Evolutionary conservation across 1,140 invertebrate genomes (phyloP), one percentile per base, ranked within the genome.

Genomic region (Magallana angulata): DNA sequence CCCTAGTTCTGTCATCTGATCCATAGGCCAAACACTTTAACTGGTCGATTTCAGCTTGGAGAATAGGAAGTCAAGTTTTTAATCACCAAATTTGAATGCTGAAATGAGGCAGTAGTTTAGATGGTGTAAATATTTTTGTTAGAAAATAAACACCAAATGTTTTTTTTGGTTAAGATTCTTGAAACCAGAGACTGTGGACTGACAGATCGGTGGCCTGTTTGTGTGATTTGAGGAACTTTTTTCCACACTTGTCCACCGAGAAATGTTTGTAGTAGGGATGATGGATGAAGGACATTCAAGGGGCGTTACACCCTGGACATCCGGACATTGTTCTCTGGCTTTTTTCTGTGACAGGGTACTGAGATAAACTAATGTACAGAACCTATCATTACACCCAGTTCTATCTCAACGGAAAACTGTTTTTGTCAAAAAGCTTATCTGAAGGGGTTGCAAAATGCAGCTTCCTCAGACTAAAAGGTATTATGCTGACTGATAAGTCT

Each of bases 331-430:
- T 76, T 76, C 68, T 30, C 24, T 36, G 68, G 24, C 24, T 30
- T 48, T 76, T 76, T 30, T 76, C 68, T 76, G 11, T 30, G 18
- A 24, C 24, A 12, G 24, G 24, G 68, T 76, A 76, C 11, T 18
- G 68, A 24, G 24, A 30, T 76, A 36, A 76, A 30, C 68, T 76
- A 76, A 36, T 76, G 68, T 76, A 76, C 68, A 30, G 36, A 76
- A 24, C 68, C 68, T 76, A 76, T 76, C 68, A 76, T 76, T 76
- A 76, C 68, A 76, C 68, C 68, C 68, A 76, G 12, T 76, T 36
- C 36, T 30, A 7, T 76, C 24, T 36, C 9, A 76, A 76, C 30
- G 24, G 7, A 12, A 76, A 36, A 76, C 14, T 9, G 18, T 76
- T 11, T 24, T 76, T 8, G 0, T 12, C 24, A 76, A 14, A 76